Evolutionary conservation across 35 echinoderm and acorn worm genomes (phyloP), one percentile per base, ranked within the genome.

Genomic region (Ophioderma brevispina): DNA sequence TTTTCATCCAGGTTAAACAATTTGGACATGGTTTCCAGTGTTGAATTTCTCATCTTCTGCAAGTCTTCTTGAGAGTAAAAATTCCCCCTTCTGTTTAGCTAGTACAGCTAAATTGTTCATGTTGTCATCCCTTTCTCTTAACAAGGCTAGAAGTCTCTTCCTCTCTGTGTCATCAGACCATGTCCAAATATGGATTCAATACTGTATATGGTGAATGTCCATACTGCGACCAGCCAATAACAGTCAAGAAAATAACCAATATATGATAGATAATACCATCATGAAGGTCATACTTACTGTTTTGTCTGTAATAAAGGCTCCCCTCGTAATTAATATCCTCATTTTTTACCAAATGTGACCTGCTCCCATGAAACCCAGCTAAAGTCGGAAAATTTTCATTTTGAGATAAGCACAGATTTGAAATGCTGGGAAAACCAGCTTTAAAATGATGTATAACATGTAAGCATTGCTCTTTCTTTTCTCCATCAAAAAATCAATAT

Each of bases 121-220:
- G 55, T 59, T 59, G n/a, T n/a, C n/a, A n/a, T 41, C 37, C 78
- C 84, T 82, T 55, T 87, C 28, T 77, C n/a, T 79, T 93, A 25
- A 32, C 92, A 97, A 92, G 94, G 92, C 92, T 89, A 94, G 55
- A 35, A 89, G 42, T 90, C 88, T 49, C 64, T 94, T 28, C 89
- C 95, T 15, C n/a, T 87, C 85, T 78, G 82, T n/a, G 92, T 33
- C 77, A 89, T 64, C 89, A 98, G 77, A 87, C 70, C 8, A 81
- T 93, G 33, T 77, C 85, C 25, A 92, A 89, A 39, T 87, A 78
- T 90, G 91, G 94, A 40, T 98, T 98, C 81, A 98, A 98, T 82
- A 92, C 86, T 37, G 80, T 87, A 59, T 94, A 81, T 94, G 96
- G 92, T 32, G 92, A 98, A 40, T 98, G 96, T 86, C 96, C 92